Conservation (phyloP, 2,888 invertebrate species). For the Acanthopleura granulata region DNA sequence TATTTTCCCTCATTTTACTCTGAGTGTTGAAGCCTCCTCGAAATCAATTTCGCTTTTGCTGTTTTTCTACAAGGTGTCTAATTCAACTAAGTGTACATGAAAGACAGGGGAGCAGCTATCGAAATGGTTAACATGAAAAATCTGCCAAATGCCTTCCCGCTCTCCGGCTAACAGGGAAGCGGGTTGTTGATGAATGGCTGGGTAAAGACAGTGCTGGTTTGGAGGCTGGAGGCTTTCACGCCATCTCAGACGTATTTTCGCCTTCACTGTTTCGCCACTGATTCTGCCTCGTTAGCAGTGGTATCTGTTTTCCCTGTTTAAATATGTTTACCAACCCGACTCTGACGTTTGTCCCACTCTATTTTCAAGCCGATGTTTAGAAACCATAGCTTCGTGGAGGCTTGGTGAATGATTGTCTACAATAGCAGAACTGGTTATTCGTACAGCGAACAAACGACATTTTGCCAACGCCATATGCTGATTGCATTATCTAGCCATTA, state of each 20-base stretch:
- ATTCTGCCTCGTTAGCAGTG: neutral
- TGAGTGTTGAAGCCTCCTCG: neutral
- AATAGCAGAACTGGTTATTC: neutral
- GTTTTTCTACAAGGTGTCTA: neutral
- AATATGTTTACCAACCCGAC: neutral
- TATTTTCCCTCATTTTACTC: conserved; percentile 4
- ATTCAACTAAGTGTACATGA: conserved; percentile 6
- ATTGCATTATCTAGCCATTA: conserved; percentile 14
- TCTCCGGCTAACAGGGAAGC: neutral
- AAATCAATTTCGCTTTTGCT: conserved; percentile 17
- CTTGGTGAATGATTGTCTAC: neutral
- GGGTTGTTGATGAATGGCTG: neutral
- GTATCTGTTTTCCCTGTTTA: neutral
- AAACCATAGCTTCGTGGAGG: neutral
- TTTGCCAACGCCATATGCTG: conserved; percentile 8
- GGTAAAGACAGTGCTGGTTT: neutral
- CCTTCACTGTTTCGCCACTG: neutral
- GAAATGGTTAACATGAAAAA: conserved; percentile 9
- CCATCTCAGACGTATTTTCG: neutral
- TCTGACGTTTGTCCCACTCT: neutral
- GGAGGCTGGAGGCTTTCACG: neutral
- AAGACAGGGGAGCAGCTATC: neutral
- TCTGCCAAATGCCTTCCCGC: neutral
- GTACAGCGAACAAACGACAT: neutral
- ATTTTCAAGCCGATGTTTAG: neutral